Percentiles rank a stretch among this genome's conserved stretches.
Conservation (phyloP, 2,797 vertebrate species). For the Harpagifer antarcticus region DNA sequence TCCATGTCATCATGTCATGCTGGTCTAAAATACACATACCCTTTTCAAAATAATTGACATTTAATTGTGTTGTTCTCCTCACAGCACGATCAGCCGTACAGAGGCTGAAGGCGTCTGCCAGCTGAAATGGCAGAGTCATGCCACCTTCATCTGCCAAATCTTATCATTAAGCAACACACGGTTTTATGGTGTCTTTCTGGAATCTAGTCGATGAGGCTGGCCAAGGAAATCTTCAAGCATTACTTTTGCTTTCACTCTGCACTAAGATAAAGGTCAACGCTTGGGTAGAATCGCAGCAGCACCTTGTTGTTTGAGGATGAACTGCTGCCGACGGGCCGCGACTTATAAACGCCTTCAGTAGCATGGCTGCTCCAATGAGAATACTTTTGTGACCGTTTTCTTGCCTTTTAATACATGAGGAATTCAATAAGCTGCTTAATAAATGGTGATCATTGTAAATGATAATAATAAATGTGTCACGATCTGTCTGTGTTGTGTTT, state of each 20-base stretch:
- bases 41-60: neutral
- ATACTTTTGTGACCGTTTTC: constrained; percentile 1
- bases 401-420: constrained; percentile 14
- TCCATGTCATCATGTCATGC: neutral
- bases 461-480: neutral
- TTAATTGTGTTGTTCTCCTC: constrained; percentile 6
- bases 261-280: constrained; percentile 36
- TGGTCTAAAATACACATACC: neutral
- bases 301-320: constrained; percentile 9
- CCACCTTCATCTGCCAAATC: constrained; percentile 14
- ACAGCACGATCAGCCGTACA: neutral
- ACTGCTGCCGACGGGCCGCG: constrained; percentile 7
- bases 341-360: constrained; percentile 7
- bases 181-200: constrained; percentile 45
- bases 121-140: neutral
- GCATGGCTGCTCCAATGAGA: constrained; percentile 28
- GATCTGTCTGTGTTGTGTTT: too few relatives aligned
- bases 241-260: constrained; percentile 67
- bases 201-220: constrained; percentile 2
- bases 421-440: constrained; percentile 45
- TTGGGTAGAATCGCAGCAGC: constrained; percentile 7
- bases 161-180: constrained; percentile 23
- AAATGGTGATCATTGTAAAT: constrained; percentile 46
- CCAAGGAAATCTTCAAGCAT: constrained; percentile 28
- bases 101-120: constrained; percentile 30